Conservation (phyloP, 1,140 invertebrate genomes). For the Nylanderia fulva region DNA sequence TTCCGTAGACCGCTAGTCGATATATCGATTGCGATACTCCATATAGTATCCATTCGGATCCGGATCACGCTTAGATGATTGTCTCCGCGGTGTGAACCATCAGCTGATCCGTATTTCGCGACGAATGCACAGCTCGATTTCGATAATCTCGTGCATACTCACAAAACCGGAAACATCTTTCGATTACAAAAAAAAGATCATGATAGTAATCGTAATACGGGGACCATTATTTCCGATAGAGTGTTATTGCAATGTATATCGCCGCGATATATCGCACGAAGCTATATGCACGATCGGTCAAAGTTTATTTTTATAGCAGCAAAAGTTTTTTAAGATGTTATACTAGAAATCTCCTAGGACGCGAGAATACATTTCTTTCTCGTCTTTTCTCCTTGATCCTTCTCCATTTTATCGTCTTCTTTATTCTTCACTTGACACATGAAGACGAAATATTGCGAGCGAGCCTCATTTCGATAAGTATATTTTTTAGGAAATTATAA, state of each 20-base stretch:
- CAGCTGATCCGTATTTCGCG: conserved; percentile 16
- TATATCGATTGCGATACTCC: neutral
- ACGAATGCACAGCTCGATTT: conserved; percentile 2
- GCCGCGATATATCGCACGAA: neutral
- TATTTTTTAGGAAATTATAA: too few relatives aligned
- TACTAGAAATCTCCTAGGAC: too few relatives aligned
- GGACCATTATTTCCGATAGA: conserved; percentile 30
- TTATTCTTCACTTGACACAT: too few relatives aligned
- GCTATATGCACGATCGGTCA: neutral
- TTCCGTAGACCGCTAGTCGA: too few relatives aligned
- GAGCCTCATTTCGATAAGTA: too few relatives aligned
- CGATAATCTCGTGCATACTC: conserved; percentile 18
- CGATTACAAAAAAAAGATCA: conserved; percentile 44
- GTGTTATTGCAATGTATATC: conserved; percentile 29
- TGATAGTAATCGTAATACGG: conserved; percentile 21
- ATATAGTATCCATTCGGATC: neutral
- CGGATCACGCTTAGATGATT: neutral
- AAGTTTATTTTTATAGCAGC: neutral
- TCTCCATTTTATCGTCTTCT: too few relatives aligned
- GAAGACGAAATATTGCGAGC: too few relatives aligned
- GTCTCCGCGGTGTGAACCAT: neutral
- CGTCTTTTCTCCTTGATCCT: too few relatives aligned
- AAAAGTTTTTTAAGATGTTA: too few relatives aligned
- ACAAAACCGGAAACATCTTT: conserved; percentile 11
- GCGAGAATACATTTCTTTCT: too few relatives aligned